Conservation (phyloP, 1,140 invertebrate genomes). For the Notospermus geniculatus region DNA sequence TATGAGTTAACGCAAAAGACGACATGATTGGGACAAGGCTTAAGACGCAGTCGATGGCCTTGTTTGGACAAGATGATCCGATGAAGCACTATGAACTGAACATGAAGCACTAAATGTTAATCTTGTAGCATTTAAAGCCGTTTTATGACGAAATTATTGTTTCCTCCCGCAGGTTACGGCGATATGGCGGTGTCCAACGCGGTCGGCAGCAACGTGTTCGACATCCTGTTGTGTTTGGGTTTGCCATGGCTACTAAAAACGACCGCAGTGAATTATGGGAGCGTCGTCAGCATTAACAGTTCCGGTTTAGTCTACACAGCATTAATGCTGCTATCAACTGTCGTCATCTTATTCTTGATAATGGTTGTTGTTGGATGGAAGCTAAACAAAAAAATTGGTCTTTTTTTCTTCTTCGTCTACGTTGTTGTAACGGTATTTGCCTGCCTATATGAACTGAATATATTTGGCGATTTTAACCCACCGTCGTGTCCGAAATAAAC, state of each 20-base stretch:
- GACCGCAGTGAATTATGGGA: constrained; percentile 24
- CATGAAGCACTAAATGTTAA: no score
- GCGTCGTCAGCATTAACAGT: constrained; percentile 33
- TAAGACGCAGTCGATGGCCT: no score
- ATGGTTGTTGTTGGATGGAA: constrained; percentile 42
- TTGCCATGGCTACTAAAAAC: constrained; percentile 73
- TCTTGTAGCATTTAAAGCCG: no score
- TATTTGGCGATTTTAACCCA: constrained; percentile 46
- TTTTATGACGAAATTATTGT: no score
- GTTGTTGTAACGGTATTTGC: constrained; percentile 38
- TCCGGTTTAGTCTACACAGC: constrained; percentile 43
- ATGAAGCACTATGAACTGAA: no score
- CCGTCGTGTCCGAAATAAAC: constrained; percentile 38
- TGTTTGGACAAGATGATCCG: no score
- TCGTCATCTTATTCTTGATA: constrained; percentile 40
- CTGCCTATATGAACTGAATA: constrained; percentile 51
- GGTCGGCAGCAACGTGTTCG: constrained; percentile 98
- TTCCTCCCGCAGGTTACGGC: constrained; percentile 58
- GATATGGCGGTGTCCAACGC: constrained; percentile 99
- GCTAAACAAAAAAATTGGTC: constrained; percentile 38
- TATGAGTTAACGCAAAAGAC: no score
- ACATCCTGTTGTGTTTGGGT: constrained; percentile 94
- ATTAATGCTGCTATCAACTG: constrained; percentile 46
- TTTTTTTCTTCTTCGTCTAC: constrained; percentile 38
- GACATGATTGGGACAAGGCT: no score